Base-by-base conservation (phyloP, 2,888 invertebrate genomes). In the Dryococelus australis region DNA sequence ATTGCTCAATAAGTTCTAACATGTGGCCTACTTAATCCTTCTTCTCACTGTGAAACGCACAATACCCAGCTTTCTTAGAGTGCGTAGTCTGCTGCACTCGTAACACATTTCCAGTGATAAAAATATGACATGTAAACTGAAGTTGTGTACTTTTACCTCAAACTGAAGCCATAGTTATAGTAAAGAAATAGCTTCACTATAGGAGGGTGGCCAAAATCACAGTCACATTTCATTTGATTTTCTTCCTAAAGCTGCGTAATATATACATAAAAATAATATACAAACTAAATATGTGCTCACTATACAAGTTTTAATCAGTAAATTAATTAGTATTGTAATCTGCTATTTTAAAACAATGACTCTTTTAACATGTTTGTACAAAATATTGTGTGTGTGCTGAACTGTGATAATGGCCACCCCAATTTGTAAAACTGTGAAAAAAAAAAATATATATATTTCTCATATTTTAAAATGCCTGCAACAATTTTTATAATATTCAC, bases 81-180 rank as follows among this genome's bases (percentile, higher is more conserved):
- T 65, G 65, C n/a, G 65, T n/a, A 65, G 65, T 65, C 65, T 65
- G 1, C 13, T 65, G 65, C 65, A 65, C 65, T 65, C 65, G 20
- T n/a, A 10, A 65, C 65, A 20, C 65, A 65, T 16, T n/a, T 65
- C 65, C 65, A 65, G 65, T 65, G 6, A 65, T 65, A 65, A 20
- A 65, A 12, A 65, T 35, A 65, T 24, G 1, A 65, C 10, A 16
- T n/a, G 65, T 65, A 0, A 65, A 65, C 65, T n/a, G 65, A 65
- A 65, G 65, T 65, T 65, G 65, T 65, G 65, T 65, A 65, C 24
- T 65, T 65, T 65, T 65, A 65, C 65, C 65, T 65, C 65, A 65
- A 65, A 65, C 65, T 65, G 65, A 65, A 65, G 16, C 16, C n/a
- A 20, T 65, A 10, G 65, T 65, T 20, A 65, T 24, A 65, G 65